Evolutionary conservation across 2,113 vertebrate species (phyloP), one percentile per base, ranked within the genome.

Genomic region (Lasiurus borealis): DNA sequence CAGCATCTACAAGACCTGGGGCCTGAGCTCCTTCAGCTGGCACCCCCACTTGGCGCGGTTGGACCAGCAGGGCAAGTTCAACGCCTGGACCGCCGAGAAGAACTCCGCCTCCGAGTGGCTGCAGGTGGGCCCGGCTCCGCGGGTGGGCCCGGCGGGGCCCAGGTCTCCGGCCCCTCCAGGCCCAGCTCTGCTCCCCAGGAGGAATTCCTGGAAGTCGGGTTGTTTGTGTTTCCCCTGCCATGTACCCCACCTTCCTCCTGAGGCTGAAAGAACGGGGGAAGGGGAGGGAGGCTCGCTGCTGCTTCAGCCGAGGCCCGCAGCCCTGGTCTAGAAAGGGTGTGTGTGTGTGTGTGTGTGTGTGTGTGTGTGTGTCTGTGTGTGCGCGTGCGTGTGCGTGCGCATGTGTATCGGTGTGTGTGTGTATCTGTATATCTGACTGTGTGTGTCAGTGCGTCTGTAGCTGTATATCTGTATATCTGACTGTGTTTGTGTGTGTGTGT

Each of bases 31-130:
- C 29, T 99, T 99, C 91, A 99, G 99, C 46, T 99, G 99, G 99
- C 97, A 98, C 69, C 99, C 99, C 16, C 98, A 98, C 96, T 99
- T 98, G 0, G 99, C 99, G 8, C 98, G 99, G 8, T 98, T 99
- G 94, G 99, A 99, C 98, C 99, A 98, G 97, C 98, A 97, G 13
- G 99, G 99, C 88, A 99, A 99, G 97, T 99, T 99, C 86, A 99
- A 99, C 0, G 99, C 99, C 89, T 99, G 99, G 99, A 99, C 99
- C 0, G 99, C 99, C 0, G 98, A 98, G 21, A 83, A 81, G 96
- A 99, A 98, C 2, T 96, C 97, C 68, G 98, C 94, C 57, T 98
- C 98, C 0, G 99, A 99, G 97, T 99, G 99, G 99, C 98, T 99
- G 97, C 99, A 99, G 99, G 99, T 99, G 93, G 23, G 97, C 78